Base-by-base conservation (phyloP, 2,888 invertebrate species). In the Stegana nigrithorax region DNA sequence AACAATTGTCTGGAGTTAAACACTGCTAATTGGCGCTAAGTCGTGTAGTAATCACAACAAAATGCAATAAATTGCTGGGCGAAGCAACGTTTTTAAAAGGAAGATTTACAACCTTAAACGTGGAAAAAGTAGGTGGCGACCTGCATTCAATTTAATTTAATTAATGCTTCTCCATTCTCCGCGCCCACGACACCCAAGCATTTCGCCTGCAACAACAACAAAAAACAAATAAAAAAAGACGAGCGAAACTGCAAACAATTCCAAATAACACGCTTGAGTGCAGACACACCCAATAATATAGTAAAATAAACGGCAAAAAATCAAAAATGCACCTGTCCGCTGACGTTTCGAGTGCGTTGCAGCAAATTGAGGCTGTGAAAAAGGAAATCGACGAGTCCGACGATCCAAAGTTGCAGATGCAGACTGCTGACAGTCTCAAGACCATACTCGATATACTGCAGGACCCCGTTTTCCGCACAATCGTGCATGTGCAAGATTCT, bases 401-500 rank as follows among this genome's bases (percentile, higher is more conserved):
- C 78, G 94, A 95, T 86, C 90, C 92, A 0, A 94, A 94, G 83
- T 85, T 94, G 64, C 92, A 93, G 87, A 88, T 89, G 84, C 83
- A 78, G 67, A 85, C 93, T 62, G 90, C 89, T 73, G 92, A 94
- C 81, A 95, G 96, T 82, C 87, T 96, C 60, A 92, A 92, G 81
- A 91, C 94, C 68, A 88, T 96, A 47, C 90, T 96, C 72, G 92
- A 92, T 68, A 89, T 96, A 67, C 82, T 94, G 69, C 94, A 96
- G 79, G 96, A 96, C 87, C 97, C 97, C 2, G 93, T 97, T 59
- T 92, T 97, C 76, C 90, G 93, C 68, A 94, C 94, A 79, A 93
- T 97, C 75, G 93, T 95, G 17, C 94, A 93, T 60, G 91, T 97
- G 65, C 93, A 97, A 88, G 96, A 97, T 83, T 96, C 97, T 0